These are phyloP conservation scores for Erpornis zantholeuca DNA, from an alignment of 2,113 vertebrate species.

Conservation along the genomic window DNA sequence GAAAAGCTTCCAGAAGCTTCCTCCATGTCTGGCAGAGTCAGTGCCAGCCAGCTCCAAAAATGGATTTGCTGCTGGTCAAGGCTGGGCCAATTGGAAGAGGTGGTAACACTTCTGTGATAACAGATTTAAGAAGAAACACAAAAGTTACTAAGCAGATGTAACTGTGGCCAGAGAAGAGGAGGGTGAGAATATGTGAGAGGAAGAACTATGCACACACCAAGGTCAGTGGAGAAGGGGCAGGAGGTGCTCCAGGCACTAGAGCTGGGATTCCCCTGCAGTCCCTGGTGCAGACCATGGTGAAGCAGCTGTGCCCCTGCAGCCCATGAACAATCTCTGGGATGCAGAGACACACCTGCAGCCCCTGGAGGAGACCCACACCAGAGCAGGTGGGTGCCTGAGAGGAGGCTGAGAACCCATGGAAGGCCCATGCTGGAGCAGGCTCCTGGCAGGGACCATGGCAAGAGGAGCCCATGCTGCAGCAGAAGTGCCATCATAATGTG, in stretches of 20 bases:
- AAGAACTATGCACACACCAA: background rate
- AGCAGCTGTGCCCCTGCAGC: background rate
- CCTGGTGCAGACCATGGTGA: background rate
- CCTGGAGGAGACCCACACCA: background rate
- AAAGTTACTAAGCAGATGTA: background rate
- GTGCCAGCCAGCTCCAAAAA: background rate
- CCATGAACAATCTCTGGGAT: background rate
- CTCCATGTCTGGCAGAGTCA: background rate
- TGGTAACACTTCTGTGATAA: background rate
- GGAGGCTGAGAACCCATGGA: background rate
- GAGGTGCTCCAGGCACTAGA: background rate
- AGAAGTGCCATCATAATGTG: background rate
- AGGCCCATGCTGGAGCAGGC: background rate
- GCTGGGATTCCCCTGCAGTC: background rate
- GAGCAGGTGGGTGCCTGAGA: background rate
- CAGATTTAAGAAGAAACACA: background rate
- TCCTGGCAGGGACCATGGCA: background rate
- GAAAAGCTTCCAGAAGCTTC: background rate
- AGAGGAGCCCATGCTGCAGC: background rate
- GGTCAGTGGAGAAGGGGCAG: background rate
- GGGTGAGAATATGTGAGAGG: background rate
- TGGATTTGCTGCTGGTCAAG: fast-evolving
- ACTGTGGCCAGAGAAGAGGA: background rate
- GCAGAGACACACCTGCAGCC: background rate
- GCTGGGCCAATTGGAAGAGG: background rate